Conservation (phyloP, 53 echinoderm and acorn worm genomes). For the Echinometra lucunter region DNA sequence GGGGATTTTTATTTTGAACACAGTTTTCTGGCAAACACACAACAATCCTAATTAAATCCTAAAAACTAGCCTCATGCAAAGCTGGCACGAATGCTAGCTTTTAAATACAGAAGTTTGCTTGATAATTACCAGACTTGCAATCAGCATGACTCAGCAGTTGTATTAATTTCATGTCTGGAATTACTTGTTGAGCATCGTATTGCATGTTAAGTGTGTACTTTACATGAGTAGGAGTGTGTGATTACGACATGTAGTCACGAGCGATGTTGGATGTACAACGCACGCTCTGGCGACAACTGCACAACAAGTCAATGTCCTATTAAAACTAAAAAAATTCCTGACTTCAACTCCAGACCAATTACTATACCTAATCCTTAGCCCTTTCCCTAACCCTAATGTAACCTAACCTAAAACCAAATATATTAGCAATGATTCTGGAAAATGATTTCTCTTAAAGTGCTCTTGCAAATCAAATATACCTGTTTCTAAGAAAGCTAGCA, state of each 20-base stretch:
- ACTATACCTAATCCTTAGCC: too few relatives aligned
- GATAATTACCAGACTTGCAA: neutral
- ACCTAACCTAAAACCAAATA: too few relatives aligned
- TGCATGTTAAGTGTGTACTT: neutral
- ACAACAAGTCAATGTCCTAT: too few relatives aligned
- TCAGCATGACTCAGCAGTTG: neutral
- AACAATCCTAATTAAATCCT: conserved; percentile 36
- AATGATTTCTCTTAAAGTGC: too few relatives aligned
- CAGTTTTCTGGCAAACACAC: conserved; percentile 19
- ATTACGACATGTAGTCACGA: neutral
- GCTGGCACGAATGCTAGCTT: conserved; percentile 35
- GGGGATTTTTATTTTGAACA: conserved; percentile 2
- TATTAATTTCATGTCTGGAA: neutral
- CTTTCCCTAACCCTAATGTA: too few relatives aligned
- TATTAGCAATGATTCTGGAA: too few relatives aligned
- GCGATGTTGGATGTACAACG: neutral
- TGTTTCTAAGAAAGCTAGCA: too few relatives aligned
- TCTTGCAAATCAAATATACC: too few relatives aligned
- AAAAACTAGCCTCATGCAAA: neutral
- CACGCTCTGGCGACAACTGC: too few relatives aligned
- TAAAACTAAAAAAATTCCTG: too few relatives aligned
- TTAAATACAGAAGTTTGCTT: neutral
- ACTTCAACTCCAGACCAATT: too few relatives aligned
- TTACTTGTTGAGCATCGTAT: neutral
- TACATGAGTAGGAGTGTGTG: neutral